These are phyloP conservation scores for Trisateles emortualis DNA, from an alignment of 2,888 invertebrate genomes.

Conservation along the genomic window DNA sequence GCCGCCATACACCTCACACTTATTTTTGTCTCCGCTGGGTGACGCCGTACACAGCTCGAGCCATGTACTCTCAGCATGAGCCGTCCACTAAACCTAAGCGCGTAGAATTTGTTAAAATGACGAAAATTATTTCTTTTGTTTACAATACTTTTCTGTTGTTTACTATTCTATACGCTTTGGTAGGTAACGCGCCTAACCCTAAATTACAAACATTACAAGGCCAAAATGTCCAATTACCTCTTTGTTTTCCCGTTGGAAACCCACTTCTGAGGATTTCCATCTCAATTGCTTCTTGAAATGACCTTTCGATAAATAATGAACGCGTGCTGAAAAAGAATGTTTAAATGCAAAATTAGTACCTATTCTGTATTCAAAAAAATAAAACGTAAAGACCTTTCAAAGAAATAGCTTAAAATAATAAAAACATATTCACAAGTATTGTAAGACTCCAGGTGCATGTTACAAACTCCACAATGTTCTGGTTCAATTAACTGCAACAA, in stretches of 20 bases:
- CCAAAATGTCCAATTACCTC: slow-evolving; percentile 76
- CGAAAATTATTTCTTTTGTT: too few species aligned
- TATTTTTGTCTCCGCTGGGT: too few species aligned
- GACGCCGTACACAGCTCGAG: too few species aligned
- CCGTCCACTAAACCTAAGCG: too few species aligned
- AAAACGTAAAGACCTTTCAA: too few species aligned
- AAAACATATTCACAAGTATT: slow-evolving; percentile 59
- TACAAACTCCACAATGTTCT: slow-evolving; percentile 70
- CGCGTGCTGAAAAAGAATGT: slow-evolving; percentile 60
- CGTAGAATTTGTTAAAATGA: too few species aligned
- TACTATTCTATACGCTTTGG: too few species aligned
- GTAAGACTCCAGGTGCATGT: slow-evolving; percentile 55
- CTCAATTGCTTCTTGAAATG: slow-evolving; percentile 73
- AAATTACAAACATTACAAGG: slow-evolving; percentile 70
- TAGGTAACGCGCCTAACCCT: slow-evolving; percentile 45
- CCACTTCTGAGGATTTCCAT: slow-evolving; percentile 54
- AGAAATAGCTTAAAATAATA: not conserved
- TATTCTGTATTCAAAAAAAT: slow-evolving; percentile 38
- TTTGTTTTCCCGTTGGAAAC: slow-evolving; percentile 28
- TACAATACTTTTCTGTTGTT: too few species aligned
- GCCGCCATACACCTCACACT: too few species aligned
- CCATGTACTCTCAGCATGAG: too few species aligned
- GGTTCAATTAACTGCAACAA: slow-evolving; percentile 61
- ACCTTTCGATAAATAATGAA: slow-evolving; percentile 76
- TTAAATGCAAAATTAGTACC: not conserved